Conservation (phyloP, 2,888 invertebrate species). For the Dolichopus griseipennis region DNA sequence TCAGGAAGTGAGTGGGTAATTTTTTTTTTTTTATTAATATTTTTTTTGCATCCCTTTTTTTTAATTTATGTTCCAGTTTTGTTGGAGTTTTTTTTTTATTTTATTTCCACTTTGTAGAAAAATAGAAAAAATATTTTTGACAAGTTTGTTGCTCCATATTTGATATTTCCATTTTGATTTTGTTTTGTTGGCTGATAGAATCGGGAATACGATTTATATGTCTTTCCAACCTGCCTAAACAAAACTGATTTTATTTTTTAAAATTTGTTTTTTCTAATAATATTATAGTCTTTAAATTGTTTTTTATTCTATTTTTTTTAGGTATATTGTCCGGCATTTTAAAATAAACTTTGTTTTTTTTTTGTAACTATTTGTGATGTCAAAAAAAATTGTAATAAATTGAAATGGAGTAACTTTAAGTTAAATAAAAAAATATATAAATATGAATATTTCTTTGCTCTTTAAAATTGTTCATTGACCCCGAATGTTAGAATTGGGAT, state of each 20-base stretch:
- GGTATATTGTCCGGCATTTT: background rate
- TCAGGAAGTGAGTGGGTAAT: background rate
- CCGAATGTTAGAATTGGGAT: too few species aligned
- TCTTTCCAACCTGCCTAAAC: background rate
- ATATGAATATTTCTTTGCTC: too few species aligned
- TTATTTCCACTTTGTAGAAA: background rate
- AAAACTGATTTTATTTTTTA: background rate
- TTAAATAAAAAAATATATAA: too few species aligned
- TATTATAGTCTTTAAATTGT: background rate
- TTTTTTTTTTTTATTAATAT: background rate
- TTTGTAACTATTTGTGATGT: background rate
- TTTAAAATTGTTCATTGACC: too few species aligned
- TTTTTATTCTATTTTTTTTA: background rate
- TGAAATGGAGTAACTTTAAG: too few species aligned
- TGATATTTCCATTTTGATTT: background rate
- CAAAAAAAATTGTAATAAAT: too few species aligned
- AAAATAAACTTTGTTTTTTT: too few species aligned
- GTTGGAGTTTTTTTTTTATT: too few species aligned
- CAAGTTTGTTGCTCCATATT: background rate
- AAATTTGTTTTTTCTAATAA: background rate
- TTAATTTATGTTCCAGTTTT: slow-evolving; percentile 1
- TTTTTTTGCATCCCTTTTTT: background rate
- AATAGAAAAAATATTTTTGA: background rate
- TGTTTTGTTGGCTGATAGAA: background rate
- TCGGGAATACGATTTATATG: background rate